A percentile compares a stretch with the other conserved stretches of the same genome.
phyloP scores from a whole-genome alignment of 2,888 invertebrate genomes.

The Melolontha melolontha region DNA sequence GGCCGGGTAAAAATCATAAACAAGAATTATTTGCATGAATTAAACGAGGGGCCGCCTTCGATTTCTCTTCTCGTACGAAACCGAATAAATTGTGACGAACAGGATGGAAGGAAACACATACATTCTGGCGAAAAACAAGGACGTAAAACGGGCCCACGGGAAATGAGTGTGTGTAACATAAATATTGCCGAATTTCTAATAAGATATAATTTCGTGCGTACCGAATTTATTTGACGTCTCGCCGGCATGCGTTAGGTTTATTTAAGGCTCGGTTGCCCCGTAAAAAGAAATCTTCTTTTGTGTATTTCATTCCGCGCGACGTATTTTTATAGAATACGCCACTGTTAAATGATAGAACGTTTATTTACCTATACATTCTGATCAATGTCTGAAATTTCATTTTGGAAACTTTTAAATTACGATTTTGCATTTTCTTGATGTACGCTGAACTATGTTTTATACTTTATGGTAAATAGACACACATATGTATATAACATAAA shows the following conservation, averaged over 20 bases:
- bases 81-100: conserved; percentile 53
- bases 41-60: conserved; percentile 51
- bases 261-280: conserved; percentile 25
- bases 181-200: conserved; percentile 48
- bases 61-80: conserved; percentile 47
- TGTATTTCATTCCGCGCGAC: conserved; percentile 23
- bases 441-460: too few species aligned
- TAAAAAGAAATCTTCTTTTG: conserved; percentile 28
- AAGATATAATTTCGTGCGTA: conserved; percentile 43
- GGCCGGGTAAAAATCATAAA: conserved; percentile 49
- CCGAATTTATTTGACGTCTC: conserved; percentile 43
- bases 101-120: conserved; percentile 51
- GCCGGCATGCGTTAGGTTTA: conserved; percentile 39
- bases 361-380: conserved; percentile 30
- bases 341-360: conserved; percentile 25
- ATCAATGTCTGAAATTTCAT: conserved; percentile 28
- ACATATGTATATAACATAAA: too few species aligned
- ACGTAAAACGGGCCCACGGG: conserved; percentile 51
- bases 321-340: conserved; percentile 16
- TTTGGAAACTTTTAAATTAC: conserved; percentile 8
- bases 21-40: conserved; percentile 54
- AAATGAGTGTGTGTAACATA: conserved; percentile 51
- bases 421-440: too few species aligned
- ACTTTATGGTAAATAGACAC: too few species aligned
- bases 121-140: conserved; percentile 50